Evolutionary conservation across 1,140 invertebrate genomes (phyloP), one percentile per base, ranked within the genome.

Genomic region (Eumeta japonica): DNA sequence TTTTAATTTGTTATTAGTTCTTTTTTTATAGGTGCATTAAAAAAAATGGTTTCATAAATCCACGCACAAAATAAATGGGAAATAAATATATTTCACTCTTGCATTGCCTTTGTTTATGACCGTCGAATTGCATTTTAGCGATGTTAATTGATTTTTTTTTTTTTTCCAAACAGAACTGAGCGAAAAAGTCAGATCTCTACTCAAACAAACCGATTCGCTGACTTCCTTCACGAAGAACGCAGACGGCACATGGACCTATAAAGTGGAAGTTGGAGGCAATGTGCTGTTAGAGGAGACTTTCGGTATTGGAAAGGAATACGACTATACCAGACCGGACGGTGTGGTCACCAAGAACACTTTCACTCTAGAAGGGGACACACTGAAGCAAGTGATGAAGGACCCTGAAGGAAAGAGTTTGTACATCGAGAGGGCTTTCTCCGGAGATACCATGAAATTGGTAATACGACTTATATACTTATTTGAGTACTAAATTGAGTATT

Each of bases 91-190:
- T n/a, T n/a, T n/a, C n/a, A n/a, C n/a, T n/a, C n/a, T n/a, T n/a
- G n/a, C n/a, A n/a, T n/a, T n/a, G n/a, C n/a, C n/a, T n/a, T n/a
- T n/a, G n/a, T n/a, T n/a, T n/a, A n/a, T n/a, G n/a, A n/a, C n/a
- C n/a, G n/a, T n/a, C n/a, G n/a, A n/a, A n/a, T n/a, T n/a, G n/a
- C n/a, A n/a, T n/a, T n/a, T n/a, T n/a, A n/a, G n/a, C n/a, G n/a
- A n/a, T n/a, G n/a, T n/a, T n/a, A n/a, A n/a, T n/a, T n/a, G n/a
- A n/a, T n/a, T n/a, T n/a, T n/a, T n/a, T n/a, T n/a, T n/a, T n/a
- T n/a, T n/a, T n/a, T n/a, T n/a, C n/a, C n/a, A n/a, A n/a, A n/a
- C 24, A 35, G 34, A 27, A 10, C 34, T 35, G 12, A 24, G 18
- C 12, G 34, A 20, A 14, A 11, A 35, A 10, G 16, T 10, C 1